phyloP scores from a whole-genome alignment of 2,888 invertebrate species.

The Pherbina coryleti region DNA sequence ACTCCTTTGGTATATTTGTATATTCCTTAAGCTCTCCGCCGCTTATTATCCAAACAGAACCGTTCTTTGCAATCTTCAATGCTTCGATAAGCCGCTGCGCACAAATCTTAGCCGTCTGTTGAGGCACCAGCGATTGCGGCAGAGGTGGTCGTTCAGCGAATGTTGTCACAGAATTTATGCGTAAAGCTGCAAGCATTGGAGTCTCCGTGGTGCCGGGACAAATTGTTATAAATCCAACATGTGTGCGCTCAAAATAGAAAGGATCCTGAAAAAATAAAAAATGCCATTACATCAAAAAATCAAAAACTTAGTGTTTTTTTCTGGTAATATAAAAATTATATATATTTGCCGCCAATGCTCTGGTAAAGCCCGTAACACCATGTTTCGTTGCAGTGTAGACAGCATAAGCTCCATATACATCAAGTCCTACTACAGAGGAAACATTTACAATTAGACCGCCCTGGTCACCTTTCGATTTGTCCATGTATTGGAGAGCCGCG shows the following conservation, averaged over 20 bases:
- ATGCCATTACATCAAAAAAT: background rate
- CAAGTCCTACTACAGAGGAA: conserved; percentile 53
- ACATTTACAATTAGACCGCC: conserved; percentile 63
- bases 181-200: conserved; percentile 47
- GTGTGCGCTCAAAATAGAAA: conserved; percentile 50
- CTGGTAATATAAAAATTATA: no score
- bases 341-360: conserved; percentile 56
- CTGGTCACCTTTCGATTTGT: conserved; percentile 59
- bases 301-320: no score
- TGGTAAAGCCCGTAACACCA: conserved; percentile 60
- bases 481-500: conserved; percentile 61
- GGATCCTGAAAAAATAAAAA: conserved; percentile 48
- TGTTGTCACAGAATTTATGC: conserved; percentile 39
- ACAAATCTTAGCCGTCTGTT: conserved; percentile 57
- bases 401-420: conserved; percentile 45
- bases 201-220: conserved; percentile 60
- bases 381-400: conserved; percentile 61
- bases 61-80: conserved; percentile 58
- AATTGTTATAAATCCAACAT: conserved; percentile 57
- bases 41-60: conserved; percentile 57
- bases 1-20: conserved; percentile 16
- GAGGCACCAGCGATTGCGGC: conserved; percentile 44
- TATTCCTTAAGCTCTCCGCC: conserved; percentile 55
- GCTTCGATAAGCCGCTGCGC: conserved; percentile 57
- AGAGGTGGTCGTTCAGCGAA: conserved; percentile 42